phyloP scores from a whole-genome alignment of 2,888 invertebrate genomes.

The Allolobophora icterica region DNA sequence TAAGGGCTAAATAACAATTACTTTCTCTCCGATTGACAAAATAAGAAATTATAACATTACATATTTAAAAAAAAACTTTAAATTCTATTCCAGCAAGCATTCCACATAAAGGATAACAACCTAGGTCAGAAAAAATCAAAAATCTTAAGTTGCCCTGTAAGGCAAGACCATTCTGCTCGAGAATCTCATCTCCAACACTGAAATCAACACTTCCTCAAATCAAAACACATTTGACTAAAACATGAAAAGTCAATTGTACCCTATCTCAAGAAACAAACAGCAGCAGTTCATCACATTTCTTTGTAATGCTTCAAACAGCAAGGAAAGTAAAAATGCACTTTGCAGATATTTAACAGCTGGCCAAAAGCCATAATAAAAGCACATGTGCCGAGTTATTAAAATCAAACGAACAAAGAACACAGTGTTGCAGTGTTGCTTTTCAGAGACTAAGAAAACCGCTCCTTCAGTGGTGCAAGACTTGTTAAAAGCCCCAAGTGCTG shows the following conservation, averaged over 20 bases:
- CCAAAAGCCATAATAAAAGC: slow-evolving; percentile 7
- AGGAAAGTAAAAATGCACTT: neutral
- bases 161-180: neutral
- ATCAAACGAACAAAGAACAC: slow-evolving; percentile 1
- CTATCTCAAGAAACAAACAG: neutral
- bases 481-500: neutral
- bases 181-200: neutral
- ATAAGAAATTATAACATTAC: neutral
- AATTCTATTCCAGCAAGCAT: neutral
- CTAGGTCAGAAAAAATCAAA: neutral
- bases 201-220: neutral
- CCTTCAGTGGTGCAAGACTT: slow-evolving; percentile 17
- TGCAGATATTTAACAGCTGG: neutral
- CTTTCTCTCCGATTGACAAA: neutral
- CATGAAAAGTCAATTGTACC: neutral
- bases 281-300: neutral
- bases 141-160: neutral
- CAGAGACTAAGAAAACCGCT: neutral
- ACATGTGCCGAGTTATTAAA: slow-evolving; percentile 8
- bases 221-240: neutral
- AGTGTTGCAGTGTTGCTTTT: no score
- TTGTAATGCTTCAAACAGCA: neutral
- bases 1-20: neutral
- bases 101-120: slow-evolving; percentile 7
- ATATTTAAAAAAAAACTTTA: neutral